Evolutionary conservation across 2,113 vertebrate genomes (phyloP), one percentile per base, ranked within the genome.

Genomic region (Oreochromis aureus): DNA sequence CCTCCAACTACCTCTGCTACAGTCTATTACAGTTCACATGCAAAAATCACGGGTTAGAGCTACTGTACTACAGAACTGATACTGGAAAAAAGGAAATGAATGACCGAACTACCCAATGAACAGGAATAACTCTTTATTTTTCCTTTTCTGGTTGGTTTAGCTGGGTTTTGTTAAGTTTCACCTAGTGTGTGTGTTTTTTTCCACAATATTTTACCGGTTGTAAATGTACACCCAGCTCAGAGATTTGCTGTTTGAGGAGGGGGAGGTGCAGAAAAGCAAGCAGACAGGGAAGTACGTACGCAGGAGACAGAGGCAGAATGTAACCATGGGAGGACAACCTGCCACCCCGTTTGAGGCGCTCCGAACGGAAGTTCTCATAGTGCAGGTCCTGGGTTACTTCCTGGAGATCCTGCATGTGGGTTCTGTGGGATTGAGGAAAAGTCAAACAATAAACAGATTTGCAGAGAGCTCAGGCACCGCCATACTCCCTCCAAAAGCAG

Each of bases 371-470:
- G 95, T 98, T 99, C 96, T 99, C 99, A 5, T 99, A 99, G 95
- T 99, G 99, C 80, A 99, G 97, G 92, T 99, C 99, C 96, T 99
- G 98, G 86, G 99, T 99, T 88, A 99, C 99, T 91, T 99, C 99
- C 95, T 99, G 99, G 13, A 99, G 98, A 69, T 99, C 99, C 88
- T 99, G 98, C 99, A 99, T 99, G 81, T 99, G 99, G 27, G 99
- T 99, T 89, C 98, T 99, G 93, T 3, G 79, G 54, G 85, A 71
- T 22, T 15, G 4, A 5, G 41, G 11, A 80, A 66, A 89, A 84
- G 22, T 9, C 10, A 32, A n/a, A 6, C 30, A 66, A 78, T 71
- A 24, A 93, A 81, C 16, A 48, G 9, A 71, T 12, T 3, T 22
- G 32, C 13, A 83, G 19, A 2, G 18, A 34, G 7, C 30, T 53